Conservation (phyloP, 2,113 vertebrate genomes). For the Suricata suricatta region DNA sequence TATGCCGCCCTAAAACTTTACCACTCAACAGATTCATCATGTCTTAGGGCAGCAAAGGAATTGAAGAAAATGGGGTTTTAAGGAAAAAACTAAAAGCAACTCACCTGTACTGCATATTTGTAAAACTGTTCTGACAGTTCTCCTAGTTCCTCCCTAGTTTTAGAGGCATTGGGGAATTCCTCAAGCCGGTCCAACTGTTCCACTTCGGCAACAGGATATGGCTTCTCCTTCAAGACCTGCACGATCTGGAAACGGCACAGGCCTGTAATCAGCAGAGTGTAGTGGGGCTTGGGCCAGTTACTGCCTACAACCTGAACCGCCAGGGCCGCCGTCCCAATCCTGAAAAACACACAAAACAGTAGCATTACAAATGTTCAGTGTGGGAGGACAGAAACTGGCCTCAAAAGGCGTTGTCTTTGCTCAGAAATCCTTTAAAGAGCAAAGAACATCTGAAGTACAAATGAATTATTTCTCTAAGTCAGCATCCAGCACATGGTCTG, state of each 20-base stretch:
- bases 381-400: background rate
- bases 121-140: slow-evolving; percentile 94
- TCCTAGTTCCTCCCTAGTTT: slow-evolving; percentile 87
- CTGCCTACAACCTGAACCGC: slow-evolving; percentile 97
- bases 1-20: background rate
- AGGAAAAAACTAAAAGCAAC: background rate
- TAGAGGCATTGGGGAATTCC: slow-evolving; percentile 86
- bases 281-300: slow-evolving; percentile 99
- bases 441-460: background rate
- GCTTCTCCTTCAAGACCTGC: slow-evolving; percentile 91
- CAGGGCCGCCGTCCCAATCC: slow-evolving; percentile 95
- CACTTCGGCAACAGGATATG: slow-evolving; percentile 93
- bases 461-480: background rate
- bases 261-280: slow-evolving; percentile 94
- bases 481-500: rapidly evolving
- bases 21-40: background rate
- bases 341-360: slow-evolving; percentile 76
- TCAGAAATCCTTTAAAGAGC: background rate
- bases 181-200: slow-evolving; percentile 95
- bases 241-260: slow-evolving; percentile 94
- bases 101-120: slow-evolving; percentile 94
- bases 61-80: background rate
- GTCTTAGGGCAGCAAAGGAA: background rate
- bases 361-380: background rate
- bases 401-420: background rate